These are phyloP conservation scores for Halcyon malimbica DNA, from an alignment of 2,113 vertebrate genomes.

Conservation along the genomic window DNA sequence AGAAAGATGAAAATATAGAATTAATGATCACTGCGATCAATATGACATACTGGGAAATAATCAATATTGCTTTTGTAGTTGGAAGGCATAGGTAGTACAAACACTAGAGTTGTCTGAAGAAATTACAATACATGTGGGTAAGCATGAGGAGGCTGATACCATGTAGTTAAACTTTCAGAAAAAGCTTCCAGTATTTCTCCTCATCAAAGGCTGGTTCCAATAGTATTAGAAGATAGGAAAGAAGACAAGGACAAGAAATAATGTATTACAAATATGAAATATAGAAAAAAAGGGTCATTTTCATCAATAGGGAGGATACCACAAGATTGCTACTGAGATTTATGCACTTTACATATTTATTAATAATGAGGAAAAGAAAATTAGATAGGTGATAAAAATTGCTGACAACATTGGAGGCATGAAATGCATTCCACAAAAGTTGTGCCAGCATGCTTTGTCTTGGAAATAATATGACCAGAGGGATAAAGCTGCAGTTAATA, in stretches of 20 bases:
- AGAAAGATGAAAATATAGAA: not conserved
- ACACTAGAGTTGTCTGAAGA: not conserved
- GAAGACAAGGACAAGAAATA: not conserved
- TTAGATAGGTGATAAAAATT: not conserved
- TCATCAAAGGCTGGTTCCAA: not conserved
- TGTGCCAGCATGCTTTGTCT: not conserved
- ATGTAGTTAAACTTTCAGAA: not conserved
- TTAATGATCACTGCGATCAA: not conserved
- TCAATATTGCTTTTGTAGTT: not conserved
- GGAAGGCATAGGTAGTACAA: not conserved
- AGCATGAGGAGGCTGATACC: not conserved
- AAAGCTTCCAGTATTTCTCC: not conserved
- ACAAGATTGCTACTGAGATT: not conserved
- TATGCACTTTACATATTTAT: not conserved
- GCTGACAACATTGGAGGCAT: fast-evolving
- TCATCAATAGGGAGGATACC: not conserved
- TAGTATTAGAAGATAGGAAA: not conserved
- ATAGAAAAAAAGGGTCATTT: not conserved
- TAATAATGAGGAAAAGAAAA: not conserved
- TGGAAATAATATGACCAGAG: not conserved
- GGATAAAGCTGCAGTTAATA: not conserved
- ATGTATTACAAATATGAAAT: not conserved
- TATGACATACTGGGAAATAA: not conserved
- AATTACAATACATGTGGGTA: not conserved
- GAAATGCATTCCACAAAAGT: not conserved